Evolutionary conservation across 1,140 invertebrate genomes (phyloP).

Genomic region (Psilanteris sp.): DNA sequence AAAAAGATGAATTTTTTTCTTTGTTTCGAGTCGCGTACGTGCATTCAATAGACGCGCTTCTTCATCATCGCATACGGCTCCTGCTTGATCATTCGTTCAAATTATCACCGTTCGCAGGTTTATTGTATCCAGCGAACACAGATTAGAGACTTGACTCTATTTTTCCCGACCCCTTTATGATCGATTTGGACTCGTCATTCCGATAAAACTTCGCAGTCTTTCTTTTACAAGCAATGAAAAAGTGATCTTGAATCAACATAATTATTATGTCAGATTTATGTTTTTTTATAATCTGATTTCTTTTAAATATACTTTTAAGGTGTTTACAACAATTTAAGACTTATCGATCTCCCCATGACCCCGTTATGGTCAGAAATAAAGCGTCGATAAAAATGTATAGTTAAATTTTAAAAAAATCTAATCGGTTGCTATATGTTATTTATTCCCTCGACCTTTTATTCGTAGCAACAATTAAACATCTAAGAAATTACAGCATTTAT

Average conservation of each 20-base stretch:
- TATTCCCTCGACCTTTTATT: too few relatives aligned
- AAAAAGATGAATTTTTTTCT: slow-evolving; percentile 62
- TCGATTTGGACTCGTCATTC: slow-evolving; percentile 45
- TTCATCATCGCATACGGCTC: slow-evolving; percentile 42
- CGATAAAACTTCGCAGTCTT: slow-evolving; percentile 13
- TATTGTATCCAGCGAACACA: slow-evolving; percentile 45
- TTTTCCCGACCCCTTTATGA: slow-evolving; percentile 39
- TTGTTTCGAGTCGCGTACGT: slow-evolving; percentile 40
- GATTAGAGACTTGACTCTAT: slow-evolving; percentile 42
- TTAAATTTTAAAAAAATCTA: too few relatives aligned
- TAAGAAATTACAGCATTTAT: too few relatives aligned
- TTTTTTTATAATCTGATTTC: background rate
- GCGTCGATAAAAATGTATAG: too few relatives aligned
- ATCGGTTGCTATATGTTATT: too few relatives aligned
- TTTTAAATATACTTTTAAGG: too few relatives aligned
- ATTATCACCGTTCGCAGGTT: slow-evolving; percentile 48
- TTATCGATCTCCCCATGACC: too few relatives aligned
- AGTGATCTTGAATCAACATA: slow-evolving; percentile 25
- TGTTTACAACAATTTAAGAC: too few relatives aligned
- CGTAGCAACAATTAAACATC: too few relatives aligned
- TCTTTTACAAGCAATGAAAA: slow-evolving; percentile 11
- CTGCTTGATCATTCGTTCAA: slow-evolving; percentile 58
- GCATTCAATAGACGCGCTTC: slow-evolving; percentile 43
- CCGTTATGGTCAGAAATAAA: too few relatives aligned
- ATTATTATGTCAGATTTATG: slow-evolving; percentile 7